Conservation (phyloP, 1,140 invertebrate species). For the Drosophila tristis region DNA sequence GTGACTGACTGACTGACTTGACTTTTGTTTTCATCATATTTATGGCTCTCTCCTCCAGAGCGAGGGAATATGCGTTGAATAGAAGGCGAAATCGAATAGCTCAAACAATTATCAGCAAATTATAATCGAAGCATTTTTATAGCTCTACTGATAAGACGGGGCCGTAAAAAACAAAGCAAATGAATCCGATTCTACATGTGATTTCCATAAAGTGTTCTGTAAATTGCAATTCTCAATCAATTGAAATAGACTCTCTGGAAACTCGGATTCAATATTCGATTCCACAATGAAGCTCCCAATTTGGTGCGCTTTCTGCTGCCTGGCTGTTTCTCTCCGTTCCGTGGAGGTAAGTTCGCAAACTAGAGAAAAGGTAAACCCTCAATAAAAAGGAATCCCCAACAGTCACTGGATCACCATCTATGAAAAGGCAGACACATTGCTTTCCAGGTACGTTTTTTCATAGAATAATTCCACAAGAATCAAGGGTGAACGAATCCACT, state of each 20-base stretch:
- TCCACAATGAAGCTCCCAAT: constrained; percentile 1
- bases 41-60: constrained; percentile 1
- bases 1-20: no score
- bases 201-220: constrained; percentile 22
- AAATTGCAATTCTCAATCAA: constrained; percentile 20
- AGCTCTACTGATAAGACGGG: constrained; percentile 24
- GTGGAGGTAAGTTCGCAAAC: constrained; percentile 11
- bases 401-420: constrained; percentile 22
- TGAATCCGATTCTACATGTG: constrained; percentile 2
- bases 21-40: constrained; percentile 13
- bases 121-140: constrained; percentile 26
- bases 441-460: constrained; percentile 20
- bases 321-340: no score
- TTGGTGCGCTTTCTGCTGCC: constrained; percentile 3
- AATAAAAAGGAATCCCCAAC: neutral
- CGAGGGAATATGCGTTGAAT: neutral
- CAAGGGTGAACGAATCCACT: neutral
- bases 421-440: constrained; percentile 27
- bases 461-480: no score
- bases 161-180: constrained; percentile 8
- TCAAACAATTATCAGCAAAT: constrained; percentile 27
- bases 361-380: neutral
- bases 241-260: constrained; percentile 8
- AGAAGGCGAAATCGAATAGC: neutral
- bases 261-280: neutral